phyloP scores from a whole-genome alignment of 2,797 vertebrate genomes.

The Heteromormyrus szaboi region DNA sequence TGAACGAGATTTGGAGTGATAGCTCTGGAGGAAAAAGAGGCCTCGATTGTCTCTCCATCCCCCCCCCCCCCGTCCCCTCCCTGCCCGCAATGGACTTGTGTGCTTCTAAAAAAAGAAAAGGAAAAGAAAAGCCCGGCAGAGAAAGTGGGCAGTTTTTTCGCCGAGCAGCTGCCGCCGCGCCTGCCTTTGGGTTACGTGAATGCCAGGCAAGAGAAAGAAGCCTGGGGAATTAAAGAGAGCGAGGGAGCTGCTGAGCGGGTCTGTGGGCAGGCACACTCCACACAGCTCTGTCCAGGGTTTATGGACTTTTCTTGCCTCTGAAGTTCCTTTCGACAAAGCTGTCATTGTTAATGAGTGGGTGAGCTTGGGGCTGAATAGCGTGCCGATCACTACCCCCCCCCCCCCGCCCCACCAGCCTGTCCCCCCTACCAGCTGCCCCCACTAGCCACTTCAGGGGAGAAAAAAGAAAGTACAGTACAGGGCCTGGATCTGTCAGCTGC shows the following conservation, averaged over 20 bases:
- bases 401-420: slow-evolving; percentile 16
- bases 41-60: slow-evolving; percentile 70
- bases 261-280: slow-evolving; percentile 68
- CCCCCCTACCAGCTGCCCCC: slow-evolving; percentile 28
- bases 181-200: slow-evolving; percentile 88
- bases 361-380: slow-evolving; percentile 64
- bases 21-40: slow-evolving; percentile 75
- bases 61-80: slow-evolving; percentile 57
- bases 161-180: slow-evolving; percentile 83
- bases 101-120: slow-evolving; percentile 77
- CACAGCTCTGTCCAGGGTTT: slow-evolving; percentile 60
- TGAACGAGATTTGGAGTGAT: slow-evolving; percentile 72
- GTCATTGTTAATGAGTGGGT: slow-evolving; percentile 70
- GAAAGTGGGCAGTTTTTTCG: slow-evolving; percentile 66
- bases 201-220: slow-evolving; percentile 65
- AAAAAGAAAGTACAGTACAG: slow-evolving; percentile 33
- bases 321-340: slow-evolving; percentile 68
- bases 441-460: neutral
- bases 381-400: slow-evolving; percentile 51
- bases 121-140: slow-evolving; percentile 51
- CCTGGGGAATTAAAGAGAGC: slow-evolving; percentile 49
- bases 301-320: slow-evolving; percentile 40
- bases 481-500: slow-evolving; percentile 65
- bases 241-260: slow-evolving; percentile 43
- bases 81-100: slow-evolving; percentile 66